Conservation (phyloP, 1,140 invertebrate genomes). For the Alviniconcha marisindica region DNA sequence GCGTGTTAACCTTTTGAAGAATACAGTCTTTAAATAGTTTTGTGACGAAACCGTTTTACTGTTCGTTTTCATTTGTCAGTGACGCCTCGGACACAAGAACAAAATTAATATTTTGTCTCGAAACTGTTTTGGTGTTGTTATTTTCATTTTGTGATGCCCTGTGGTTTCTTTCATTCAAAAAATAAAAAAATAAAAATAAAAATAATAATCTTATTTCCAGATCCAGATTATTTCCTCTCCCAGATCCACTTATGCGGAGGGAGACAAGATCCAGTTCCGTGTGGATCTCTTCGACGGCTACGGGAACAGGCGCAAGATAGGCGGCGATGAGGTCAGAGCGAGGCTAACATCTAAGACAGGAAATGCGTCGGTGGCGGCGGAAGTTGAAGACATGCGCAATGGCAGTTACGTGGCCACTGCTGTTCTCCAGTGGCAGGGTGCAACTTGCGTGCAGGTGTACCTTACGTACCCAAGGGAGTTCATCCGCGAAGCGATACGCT, state of each 20-base stretch:
- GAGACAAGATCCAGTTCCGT: constrained; percentile 12
- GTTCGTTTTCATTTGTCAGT: no score
- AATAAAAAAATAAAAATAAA: no score
- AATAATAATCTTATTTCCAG: no score
- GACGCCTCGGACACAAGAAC: no score
- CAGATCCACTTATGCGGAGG: neutral
- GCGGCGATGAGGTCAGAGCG: constrained; percentile 13
- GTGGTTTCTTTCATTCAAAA: no score
- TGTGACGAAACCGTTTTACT: no score
- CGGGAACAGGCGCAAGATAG: neutral
- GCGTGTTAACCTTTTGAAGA: no score
- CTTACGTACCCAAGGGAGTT: constrained; percentile 6
- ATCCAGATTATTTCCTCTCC: neutral
- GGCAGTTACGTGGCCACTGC: constrained; percentile 4
- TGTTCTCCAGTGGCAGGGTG: neutral
- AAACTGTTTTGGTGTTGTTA: no score
- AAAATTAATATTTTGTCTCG: no score
- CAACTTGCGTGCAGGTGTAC: neutral
- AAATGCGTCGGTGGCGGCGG: neutral
- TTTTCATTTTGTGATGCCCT: no score
- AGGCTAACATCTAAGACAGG: neutral
- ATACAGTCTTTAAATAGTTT: no score
- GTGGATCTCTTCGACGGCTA: constrained; percentile 10
- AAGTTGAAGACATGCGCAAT: constrained; percentile 19
- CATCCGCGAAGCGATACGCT: neutral